A percentile compares a stretch with the other conserved stretches of the same genome.
These are phyloP conservation scores for Ridgeia piscesae DNA, from an alignment of 1,140 invertebrate genomes.

Conservation along the genomic window DNA sequence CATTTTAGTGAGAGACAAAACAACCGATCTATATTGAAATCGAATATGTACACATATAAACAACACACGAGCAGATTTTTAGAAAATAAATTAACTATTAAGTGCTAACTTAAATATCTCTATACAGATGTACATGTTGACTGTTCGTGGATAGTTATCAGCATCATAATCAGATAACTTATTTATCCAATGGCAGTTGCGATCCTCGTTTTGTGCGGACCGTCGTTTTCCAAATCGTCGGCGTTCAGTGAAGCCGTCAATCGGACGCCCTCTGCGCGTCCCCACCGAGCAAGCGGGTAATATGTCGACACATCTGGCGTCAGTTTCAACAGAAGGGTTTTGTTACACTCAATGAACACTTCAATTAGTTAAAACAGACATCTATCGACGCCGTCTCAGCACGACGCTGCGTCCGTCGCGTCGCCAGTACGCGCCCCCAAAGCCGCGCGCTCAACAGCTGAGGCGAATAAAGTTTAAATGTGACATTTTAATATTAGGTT, in stretches of 20 bases:
- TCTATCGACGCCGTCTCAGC: background rate
- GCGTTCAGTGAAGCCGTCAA: background rate
- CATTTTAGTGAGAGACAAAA: no score
- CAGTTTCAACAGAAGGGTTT: background rate
- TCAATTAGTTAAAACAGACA: slow-evolving; percentile 6
- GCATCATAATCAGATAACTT: no score
- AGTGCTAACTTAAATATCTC: no score
- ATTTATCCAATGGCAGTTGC: no score
- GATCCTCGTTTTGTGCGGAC: no score
- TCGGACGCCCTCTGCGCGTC: background rate
- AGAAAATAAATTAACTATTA: no score
- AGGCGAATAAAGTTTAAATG: slow-evolving; percentile 6
- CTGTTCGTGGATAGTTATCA: no score
- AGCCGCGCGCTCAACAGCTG: background rate
- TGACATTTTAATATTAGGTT: slow-evolving; percentile 6
- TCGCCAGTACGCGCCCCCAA: background rate
- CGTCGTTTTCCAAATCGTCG: background rate
- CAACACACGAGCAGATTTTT: no score
- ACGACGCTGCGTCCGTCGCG: background rate
- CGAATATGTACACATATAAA: no score
- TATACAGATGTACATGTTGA: no score
- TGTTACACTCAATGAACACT: background rate
- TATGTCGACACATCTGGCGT: background rate
- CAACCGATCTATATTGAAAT: no score
- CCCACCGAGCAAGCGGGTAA: background rate